phyloP scores from a whole-genome alignment of 2,888 invertebrate species.

The Hesperia comma region DNA sequence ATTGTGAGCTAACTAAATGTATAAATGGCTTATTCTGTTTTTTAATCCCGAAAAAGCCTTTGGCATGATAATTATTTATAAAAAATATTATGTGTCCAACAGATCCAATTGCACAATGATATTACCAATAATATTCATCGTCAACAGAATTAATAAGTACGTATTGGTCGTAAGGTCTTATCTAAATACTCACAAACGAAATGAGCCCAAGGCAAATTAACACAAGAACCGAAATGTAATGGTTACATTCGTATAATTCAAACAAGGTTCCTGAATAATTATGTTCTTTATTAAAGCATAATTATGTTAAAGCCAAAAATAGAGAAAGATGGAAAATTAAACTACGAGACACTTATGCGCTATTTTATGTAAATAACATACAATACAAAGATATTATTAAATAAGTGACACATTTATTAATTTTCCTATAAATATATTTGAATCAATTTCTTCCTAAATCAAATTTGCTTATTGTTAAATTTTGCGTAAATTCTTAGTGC shows the following conservation, averaged over 20 bases:
- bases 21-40: too few species aligned
- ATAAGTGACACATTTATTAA: neutral
- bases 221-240: neutral
- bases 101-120: too few species aligned
- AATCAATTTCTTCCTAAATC: neutral
- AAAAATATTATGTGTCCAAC: too few species aligned
- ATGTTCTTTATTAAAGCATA: slow-evolving; percentile 5
- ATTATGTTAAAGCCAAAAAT: slow-evolving; percentile 1
- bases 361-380: slow-evolving; percentile 12
- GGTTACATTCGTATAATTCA: neutral
- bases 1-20: neutral
- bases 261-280: neutral
- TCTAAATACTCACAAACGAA: too few species aligned
- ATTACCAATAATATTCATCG: too few species aligned
- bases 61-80: too few species aligned
- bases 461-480: neutral
- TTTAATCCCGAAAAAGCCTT: too few species aligned
- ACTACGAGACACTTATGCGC: neutral
- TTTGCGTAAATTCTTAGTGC: neutral
- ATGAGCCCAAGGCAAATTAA: too few species aligned
- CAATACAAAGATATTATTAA: neutral
- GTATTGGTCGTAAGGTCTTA: too few species aligned
- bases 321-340: neutral
- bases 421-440: neutral
- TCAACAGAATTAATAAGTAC: too few species aligned